phyloP scores from a whole-genome alignment of 2,888 invertebrate species.

The Tromatobia lineatoria region DNA sequence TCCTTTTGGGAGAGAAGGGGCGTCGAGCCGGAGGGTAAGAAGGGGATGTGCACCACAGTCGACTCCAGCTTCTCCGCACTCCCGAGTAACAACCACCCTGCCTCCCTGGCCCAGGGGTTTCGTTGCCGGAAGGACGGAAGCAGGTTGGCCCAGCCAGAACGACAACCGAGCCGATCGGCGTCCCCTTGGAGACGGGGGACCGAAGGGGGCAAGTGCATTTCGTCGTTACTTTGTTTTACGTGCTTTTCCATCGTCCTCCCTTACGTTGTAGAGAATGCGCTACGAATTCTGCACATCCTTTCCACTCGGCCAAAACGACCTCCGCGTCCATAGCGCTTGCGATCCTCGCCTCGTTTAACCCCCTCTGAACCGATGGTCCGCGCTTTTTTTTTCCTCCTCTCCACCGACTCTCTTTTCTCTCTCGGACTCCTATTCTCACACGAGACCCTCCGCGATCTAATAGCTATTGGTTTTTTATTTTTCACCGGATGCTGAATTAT shows the following conservation, averaged over 20 bases:
- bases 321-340: constrained; percentile 39
- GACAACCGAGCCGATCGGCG: constrained; percentile 60
- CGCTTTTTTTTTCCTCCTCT: constrained; percentile 42
- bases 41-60: constrained; percentile 45
- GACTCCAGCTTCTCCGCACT: constrained; percentile 47
- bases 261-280: constrained; percentile 59
- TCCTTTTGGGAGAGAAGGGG: constrained; percentile 74
- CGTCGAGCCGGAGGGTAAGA: constrained; percentile 29
- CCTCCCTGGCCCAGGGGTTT: constrained; percentile 22
- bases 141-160: constrained; percentile 50
- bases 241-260: constrained; percentile 71
- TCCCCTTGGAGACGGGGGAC: constrained; percentile 71
- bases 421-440: constrained; percentile 15
- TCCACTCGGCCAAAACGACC: constrained; percentile 54
- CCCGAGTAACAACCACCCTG: constrained; percentile 4
- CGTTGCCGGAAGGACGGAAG: constrained; percentile 59
- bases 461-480: constrained; percentile 43
- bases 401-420: constrained; percentile 39
- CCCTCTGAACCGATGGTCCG: constrained; percentile 36
- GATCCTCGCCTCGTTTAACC: constrained; percentile 39
- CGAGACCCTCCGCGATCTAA: constrained; percentile 38
- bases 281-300: constrained; percentile 41
- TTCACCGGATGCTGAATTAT: constrained; percentile 51
- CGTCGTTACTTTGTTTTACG: constrained; percentile 85
- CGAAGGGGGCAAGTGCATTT: constrained; percentile 78